Evolutionary conservation across 2,888 invertebrate genomes (phyloP), one percentile per base, ranked within the genome.

Genomic region (Elmis aenea): DNA sequence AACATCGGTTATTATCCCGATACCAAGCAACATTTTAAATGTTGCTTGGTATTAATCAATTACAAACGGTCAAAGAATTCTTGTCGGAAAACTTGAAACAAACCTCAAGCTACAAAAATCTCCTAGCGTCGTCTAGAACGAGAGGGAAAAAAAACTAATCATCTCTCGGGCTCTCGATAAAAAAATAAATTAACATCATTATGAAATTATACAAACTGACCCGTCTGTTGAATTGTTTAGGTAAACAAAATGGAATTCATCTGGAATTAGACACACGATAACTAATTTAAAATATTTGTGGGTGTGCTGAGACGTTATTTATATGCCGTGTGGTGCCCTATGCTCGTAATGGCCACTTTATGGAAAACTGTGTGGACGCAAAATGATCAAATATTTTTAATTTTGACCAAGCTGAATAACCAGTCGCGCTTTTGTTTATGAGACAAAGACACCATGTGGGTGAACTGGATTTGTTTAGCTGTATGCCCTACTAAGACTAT

Each of bases 1-100:
- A 54, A 53, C 51, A 42, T 46, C 46, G 43, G 42, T 43, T 43
- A 45, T 46, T 45, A 51, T 42, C 34, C n/a, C 38, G 37, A 38
- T 45, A 40, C 42, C 29, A 24, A 41, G 37, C 28, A 31, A 34
- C 21, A 18, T 18, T 29, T 34, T 33, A 33, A 30, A 34, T 15
- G 31, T 36, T 32, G 27, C 14, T 25, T 27, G 24, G 24, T 26
- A 29, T 35, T 36, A 41, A 41, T 41, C 32, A 40, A 40, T 35
- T 30, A 24, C 24, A 18, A 26, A 28, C 29, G 33, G 27, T 25
- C 20, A 16, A 12, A 21, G 28, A 25, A 30, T 39, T 26, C 29
- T 13, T 15, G 38, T 24, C 38, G 38, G 32, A 22, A 18, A 38
- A 38, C 36, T 29, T 36, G 21, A 36, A 30, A 30, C 25, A 10